phyloP scores from a whole-genome alignment of 2,888 invertebrate species.

The Syrista parreyssii region DNA sequence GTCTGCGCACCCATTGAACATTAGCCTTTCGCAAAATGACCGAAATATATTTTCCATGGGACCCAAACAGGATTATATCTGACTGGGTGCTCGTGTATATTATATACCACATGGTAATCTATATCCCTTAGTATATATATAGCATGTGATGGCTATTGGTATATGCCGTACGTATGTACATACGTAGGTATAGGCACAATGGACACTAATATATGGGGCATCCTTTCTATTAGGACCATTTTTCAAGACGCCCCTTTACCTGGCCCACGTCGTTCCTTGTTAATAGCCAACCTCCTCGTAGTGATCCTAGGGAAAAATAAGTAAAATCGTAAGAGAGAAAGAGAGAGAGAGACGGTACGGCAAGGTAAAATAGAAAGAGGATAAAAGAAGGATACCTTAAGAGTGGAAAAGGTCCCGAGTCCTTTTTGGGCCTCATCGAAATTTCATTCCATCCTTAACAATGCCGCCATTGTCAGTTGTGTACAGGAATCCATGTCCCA shows the following conservation, averaged over 20 bases:
- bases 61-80: slow-evolving; percentile 20
- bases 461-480: not conserved
- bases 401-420: not conserved
- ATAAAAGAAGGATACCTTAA: not conserved
- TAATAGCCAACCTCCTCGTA: slow-evolving; percentile 23
- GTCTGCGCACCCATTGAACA: not conserved
- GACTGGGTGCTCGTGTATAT: not conserved
- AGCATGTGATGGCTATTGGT: not conserved
- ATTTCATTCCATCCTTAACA: not conserved
- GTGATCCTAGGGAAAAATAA: slow-evolving; percentile 5
- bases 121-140: not conserved
- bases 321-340: slow-evolving; percentile 6
- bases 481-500: not conserved
- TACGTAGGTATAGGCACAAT: slow-evolving; percentile 27
- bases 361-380: not conserved
- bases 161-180: slow-evolving; percentile 4
- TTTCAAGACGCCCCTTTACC: slow-evolving; percentile 32
- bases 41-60: slow-evolving; percentile 36
- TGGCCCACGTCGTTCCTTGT: slow-evolving; percentile 21
- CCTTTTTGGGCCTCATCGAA: not conserved
- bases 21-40: slow-evolving; percentile 33
- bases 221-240: slow-evolving; percentile 31
- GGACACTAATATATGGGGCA: slow-evolving; percentile 46
- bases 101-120: not conserved
- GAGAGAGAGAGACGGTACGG: slow-evolving; percentile 2